phyloP scores from a whole-genome alignment of 30 jellyfish, hydroid and myxozoan genomes.

The Rhopilema esculentum region DNA sequence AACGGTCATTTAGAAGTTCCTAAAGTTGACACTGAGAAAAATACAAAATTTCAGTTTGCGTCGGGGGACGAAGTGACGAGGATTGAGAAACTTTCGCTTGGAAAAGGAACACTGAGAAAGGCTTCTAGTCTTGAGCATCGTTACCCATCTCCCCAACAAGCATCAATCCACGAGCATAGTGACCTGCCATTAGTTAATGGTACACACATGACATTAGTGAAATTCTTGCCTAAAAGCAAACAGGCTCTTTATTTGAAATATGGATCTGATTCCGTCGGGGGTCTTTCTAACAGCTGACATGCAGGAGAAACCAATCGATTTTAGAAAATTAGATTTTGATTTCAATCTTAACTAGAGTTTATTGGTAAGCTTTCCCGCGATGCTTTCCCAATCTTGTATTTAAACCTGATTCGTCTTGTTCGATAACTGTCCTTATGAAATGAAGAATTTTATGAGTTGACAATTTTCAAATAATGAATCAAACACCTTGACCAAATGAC shows the following conservation, averaged over 20 bases:
- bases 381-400: no score
- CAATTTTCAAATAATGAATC: no score
- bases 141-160: neutral
- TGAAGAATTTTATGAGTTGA: no score
- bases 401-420: no score
- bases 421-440: no score
- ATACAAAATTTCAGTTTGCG: neutral
- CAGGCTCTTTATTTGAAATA: constrained; percentile 53
- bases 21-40: neutral
- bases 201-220: constrained; percentile 56
- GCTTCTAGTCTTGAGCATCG: constrained; percentile 18
- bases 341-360: no score
- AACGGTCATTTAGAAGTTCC: constrained; percentile 54
- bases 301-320: constrained; percentile 18
- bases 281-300: constrained; percentile 54
- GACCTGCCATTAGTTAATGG: constrained; percentile 22
- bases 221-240: constrained; percentile 57
- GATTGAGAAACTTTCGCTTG: constrained; percentile 1
- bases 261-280: neutral
- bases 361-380: no score
- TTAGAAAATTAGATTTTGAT: no score
- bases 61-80: constrained; percentile 5
- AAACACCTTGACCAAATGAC: no score
- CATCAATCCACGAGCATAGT: neutral
- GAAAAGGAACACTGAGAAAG: neutral